Conservation (phyloP, 2,113 vertebrate genomes). For the Thalassoma bifasciatum region DNA sequence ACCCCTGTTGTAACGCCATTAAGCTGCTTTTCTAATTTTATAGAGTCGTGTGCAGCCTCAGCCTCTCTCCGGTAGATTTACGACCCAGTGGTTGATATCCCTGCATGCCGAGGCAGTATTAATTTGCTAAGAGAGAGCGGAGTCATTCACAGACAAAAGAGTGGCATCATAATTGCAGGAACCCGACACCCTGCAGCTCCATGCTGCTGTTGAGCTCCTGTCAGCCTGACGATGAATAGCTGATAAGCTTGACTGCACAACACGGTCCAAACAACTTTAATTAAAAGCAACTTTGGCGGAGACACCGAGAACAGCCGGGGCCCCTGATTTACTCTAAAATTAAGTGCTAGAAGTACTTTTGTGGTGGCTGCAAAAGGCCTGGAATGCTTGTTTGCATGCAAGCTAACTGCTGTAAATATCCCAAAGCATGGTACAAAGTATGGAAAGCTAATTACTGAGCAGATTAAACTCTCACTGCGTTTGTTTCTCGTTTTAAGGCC, state of each 20-base stretch:
- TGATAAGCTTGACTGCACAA: slow-evolving; percentile 48
- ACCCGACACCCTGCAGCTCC: slow-evolving; percentile 55
- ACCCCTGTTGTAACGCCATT: slow-evolving; percentile 51
- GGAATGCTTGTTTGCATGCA: slow-evolving; percentile 43
- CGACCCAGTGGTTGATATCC: slow-evolving; percentile 27
- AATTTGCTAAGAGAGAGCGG: slow-evolving; percentile 49
- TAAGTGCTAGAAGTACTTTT: slow-evolving; percentile 31
- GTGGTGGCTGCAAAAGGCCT: slow-evolving; percentile 21
- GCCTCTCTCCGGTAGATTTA: slow-evolving; percentile 62
- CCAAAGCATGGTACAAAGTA: slow-evolving; percentile 1
- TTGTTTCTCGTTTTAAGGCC: not conserved
- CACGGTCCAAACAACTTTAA: slow-evolving; percentile 65
- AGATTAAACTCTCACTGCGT: not conserved
- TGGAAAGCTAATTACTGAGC: slow-evolving; percentile 21
- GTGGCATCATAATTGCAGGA: slow-evolving; percentile 64
- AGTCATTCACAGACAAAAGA: slow-evolving; percentile 55
- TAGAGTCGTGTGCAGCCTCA: slow-evolving; percentile 42
- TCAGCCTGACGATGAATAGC: slow-evolving; percentile 52
- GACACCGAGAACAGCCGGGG: slow-evolving; percentile 33
- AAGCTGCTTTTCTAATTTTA: slow-evolving; percentile 53
- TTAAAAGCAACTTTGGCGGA: slow-evolving; percentile 69
- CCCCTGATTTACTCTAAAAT: slow-evolving; percentile 52
- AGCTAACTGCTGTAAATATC: slow-evolving; percentile 18
- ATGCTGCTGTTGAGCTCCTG: slow-evolving; percentile 44
- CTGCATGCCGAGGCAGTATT: slow-evolving; percentile 48